Base-by-base conservation (phyloP, 2,113 vertebrate genomes). In the Hippocampus zosterae region DNA sequence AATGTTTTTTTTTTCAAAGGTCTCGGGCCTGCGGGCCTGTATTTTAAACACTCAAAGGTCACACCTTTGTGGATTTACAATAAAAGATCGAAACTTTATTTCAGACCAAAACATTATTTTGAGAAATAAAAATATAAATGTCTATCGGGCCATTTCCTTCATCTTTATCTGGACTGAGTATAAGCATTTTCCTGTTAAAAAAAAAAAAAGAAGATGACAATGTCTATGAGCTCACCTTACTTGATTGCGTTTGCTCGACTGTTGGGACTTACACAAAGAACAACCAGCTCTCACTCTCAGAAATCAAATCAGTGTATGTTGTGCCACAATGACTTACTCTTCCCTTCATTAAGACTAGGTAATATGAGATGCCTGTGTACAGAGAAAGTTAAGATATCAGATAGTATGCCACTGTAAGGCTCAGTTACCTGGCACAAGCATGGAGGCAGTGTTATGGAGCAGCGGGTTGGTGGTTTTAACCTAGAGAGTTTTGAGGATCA, bases 331-430 rank as follows among this genome's bases (percentile, higher is more conserved):
- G 60, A 59, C 71, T 65, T 50, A 15, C 59, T 67, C 13, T 29
- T 67, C 52, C 55, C 65, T 68, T 81, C 67, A 72, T 81, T 72
- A 71, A 41, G 11, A 40, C 70, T 48, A 21, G 55, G 77, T 64
- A 85, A 85, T 76, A 74, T 72, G 72, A 81, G 71, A 90, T 81
- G 73, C 7, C 52, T 18, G 13, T 42, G 68, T n/a, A 64, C 52
- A 69, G 67, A 27, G 11, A 80, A 77, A 16, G 62, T 63, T 42
- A 59, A 78, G 74, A 84, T 77, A 81, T 84, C 85, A 69, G 72
- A 82, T 85, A 73, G 86, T 77, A 63, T 57, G 74, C 69, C 76
- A 48, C 1, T 25, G 69, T 78, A 73, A 56, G 80, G 76, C 74
- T 83, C 73, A 72, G 73, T 78, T 84, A 81, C 73, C 76, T 76